phyloP scores from a whole-genome alignment of 2,888 invertebrate genomes.

The Eupelmus urozonus region DNA sequence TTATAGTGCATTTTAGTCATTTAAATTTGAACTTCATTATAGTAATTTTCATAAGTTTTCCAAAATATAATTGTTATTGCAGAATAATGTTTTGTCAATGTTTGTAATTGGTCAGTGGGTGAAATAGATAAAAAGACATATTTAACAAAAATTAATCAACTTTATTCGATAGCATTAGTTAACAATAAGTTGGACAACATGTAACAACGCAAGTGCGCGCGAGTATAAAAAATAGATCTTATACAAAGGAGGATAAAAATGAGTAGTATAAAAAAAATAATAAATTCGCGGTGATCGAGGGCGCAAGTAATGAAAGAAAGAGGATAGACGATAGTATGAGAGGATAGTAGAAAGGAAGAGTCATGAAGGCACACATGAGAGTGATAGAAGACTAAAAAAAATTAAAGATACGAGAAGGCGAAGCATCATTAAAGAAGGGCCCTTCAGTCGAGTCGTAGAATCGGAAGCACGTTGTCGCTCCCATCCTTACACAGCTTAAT shows the following conservation, averaged over 20 bases:
- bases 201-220: constrained; percentile 68
- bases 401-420: constrained; percentile 8
- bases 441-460: constrained; percentile 68
- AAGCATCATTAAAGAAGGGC: constrained; percentile 61
- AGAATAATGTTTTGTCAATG: no score
- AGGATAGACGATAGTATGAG: no score
- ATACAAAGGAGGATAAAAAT: constrained; percentile 35
- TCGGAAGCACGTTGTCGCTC: constrained; percentile 32
- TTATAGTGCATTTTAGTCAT: no score
- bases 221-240: constrained; percentile 63
- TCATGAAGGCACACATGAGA: constrained; percentile 34
- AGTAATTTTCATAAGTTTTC: no score
- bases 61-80: no score
- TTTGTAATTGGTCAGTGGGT: no score
- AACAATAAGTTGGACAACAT: constrained; percentile 72
- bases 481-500: constrained; percentile 64
- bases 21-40: no score
- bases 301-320: constrained; percentile 37
- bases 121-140: background rate
- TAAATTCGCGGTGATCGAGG: constrained; percentile 8
- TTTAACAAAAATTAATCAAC: constrained; percentile 73
- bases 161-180: constrained; percentile 75
- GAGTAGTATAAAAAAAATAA: constrained; percentile 37
- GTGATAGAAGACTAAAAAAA: constrained; percentile 23
- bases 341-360: constrained; percentile 10